phyloP scores from a whole-genome alignment of 2,797 vertebrate species.

The Anomalospiza imberbis region DNA sequence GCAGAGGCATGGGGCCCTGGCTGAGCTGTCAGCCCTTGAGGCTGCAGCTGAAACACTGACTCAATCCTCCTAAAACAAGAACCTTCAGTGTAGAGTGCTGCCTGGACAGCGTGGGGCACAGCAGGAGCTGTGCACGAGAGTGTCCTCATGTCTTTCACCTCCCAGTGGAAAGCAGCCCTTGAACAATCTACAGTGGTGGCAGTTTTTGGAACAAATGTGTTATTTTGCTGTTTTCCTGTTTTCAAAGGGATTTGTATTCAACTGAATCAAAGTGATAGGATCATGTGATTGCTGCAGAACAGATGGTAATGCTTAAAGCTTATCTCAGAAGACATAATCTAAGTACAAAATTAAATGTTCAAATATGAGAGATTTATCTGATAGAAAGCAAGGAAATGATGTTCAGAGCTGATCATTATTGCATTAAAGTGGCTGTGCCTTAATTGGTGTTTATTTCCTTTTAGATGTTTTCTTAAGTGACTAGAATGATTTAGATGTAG shows the following conservation, averaged over 20 bases:
- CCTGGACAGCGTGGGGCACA: background rate
- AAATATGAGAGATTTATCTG: slow-evolving; percentile 37
- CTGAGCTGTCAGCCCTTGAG: slow-evolving; percentile 20
- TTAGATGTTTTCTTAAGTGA: slow-evolving; percentile 25
- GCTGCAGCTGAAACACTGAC: slow-evolving; percentile 53
- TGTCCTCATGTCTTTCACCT: background rate
- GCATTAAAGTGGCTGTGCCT: slow-evolving; percentile 24
- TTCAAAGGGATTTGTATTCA: slow-evolving; percentile 37
- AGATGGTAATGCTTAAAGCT: slow-evolving; percentile 54
- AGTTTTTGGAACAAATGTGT: background rate
- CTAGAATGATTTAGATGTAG: slow-evolving; percentile 23
- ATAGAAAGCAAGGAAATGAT: background rate
- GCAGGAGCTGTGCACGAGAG: background rate
- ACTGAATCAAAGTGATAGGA: slow-evolving; percentile 16
- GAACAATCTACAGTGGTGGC: background rate
- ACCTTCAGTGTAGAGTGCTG: background rate
- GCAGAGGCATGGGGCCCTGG: slow-evolving; percentile 38
- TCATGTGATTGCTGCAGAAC: slow-evolving; percentile 42
- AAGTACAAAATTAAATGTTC: slow-evolving; percentile 57
- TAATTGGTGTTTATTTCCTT: slow-evolving; percentile 62
- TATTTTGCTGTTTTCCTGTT: background rate
- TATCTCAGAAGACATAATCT: slow-evolving; percentile 56
- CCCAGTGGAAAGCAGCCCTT: background rate
- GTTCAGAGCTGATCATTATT: slow-evolving; percentile 37
- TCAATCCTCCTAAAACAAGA: background rate